Evolutionary conservation across 1,140 invertebrate genomes (phyloP).

Genomic region (Orchestia grillus): DNA sequence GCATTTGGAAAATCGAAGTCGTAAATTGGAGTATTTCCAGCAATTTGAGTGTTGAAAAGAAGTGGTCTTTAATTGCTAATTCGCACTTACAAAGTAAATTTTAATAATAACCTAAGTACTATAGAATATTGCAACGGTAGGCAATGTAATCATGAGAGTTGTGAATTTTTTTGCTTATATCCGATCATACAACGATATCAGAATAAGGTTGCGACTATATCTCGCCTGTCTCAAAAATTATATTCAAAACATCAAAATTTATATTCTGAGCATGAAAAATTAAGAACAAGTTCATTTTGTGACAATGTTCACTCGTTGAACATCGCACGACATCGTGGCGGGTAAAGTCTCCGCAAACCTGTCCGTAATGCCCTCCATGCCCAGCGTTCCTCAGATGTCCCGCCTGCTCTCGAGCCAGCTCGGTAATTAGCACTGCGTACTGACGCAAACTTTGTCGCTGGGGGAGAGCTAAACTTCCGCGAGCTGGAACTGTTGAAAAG

Average conservation of each 20-base stretch:
- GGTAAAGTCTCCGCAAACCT: not conserved
- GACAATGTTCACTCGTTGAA: not conserved
- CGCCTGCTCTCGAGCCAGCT: not conserved
- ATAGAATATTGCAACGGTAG: too few species aligned
- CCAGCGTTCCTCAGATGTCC: not conserved
- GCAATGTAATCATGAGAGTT: not conserved
- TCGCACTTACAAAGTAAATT: too few species aligned
- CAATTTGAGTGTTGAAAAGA: too few species aligned
- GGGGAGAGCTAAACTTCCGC: slow-evolving; percentile 6
- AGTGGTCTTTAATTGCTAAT: too few species aligned
- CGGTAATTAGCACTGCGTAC: not conserved
- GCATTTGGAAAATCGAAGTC: not conserved
- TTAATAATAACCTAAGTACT: too few species aligned
- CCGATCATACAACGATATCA: not conserved
- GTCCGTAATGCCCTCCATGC: not conserved
- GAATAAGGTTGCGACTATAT: not conserved
- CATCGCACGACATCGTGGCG: not conserved
- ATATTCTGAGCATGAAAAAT: not conserved
- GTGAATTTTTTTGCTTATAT: not conserved
- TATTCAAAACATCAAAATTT: not conserved
- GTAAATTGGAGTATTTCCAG: not conserved
- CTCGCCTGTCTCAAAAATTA: not conserved
- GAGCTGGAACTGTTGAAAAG: not conserved
- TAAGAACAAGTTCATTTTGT: not conserved
- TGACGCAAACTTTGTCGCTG: not conserved